Evolutionary conservation across 2,797 vertebrate species (phyloP), one percentile per base, ranked within the genome.

Genomic region (Falco peregrinus): DNA sequence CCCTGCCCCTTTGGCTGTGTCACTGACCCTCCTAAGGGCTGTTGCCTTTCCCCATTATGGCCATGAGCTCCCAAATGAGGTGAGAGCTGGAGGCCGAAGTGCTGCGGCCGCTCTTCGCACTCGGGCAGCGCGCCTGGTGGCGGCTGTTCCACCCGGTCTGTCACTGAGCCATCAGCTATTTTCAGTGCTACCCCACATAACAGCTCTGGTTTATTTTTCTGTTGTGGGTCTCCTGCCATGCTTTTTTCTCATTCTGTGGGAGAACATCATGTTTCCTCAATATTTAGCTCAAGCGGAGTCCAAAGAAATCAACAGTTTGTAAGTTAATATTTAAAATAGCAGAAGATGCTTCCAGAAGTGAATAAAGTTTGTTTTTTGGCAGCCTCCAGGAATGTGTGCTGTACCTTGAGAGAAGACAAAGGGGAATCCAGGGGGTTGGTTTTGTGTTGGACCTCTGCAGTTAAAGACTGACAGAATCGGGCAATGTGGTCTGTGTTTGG

Each of bases 261-360:
- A 85, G 96, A 92, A 96, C 89, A 79, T 82, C 84, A 80, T 41
- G 87, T 97, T 95, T 95, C 89, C 90, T 95, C 64, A 50, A 33
- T 51, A 93, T 89, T 91, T 75, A 93, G 51, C 86, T 81, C 12
- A 1, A 89, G 82, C 15, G 6, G 87, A 87, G 92, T 64, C 95
- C 96, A 95, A 92, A 88, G 90, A 71, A 97, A 80, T 84, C 83
- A 13, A 9, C 45, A 64, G 71, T 89, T 85, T 74, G 64, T 48
- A 47, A 70, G 84, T 84, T 85, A 95, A 92, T 84, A 37, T 61
- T 91, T 77, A 81, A 90, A 90, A 68, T 61, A 78, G 75, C 69
- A 77, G 79, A 33, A 81, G 87, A 89, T 56, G 67, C 81, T 96
- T 95, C 93, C 93, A 97, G 88, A 94, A 91, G 41, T 15, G 24